A percentile compares a stretch with the other conserved stretches of the same genome.
Conservation (phyloP, 2,113 vertebrate genomes). For the Chloropsis cyanopogon region DNA sequence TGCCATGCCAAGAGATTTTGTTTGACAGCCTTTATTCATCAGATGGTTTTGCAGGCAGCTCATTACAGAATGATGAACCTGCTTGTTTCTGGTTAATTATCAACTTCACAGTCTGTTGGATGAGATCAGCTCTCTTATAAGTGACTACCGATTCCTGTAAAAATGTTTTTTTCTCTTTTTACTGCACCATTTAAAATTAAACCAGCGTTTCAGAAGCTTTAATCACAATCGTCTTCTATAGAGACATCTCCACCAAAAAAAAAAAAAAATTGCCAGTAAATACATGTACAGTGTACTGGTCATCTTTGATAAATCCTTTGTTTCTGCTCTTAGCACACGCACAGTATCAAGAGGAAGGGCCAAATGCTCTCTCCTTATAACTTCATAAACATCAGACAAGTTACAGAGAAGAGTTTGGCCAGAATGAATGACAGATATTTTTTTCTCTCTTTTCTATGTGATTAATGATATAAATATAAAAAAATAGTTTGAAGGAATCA, state of each 20-base stretch:
- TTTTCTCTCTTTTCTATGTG: neutral
- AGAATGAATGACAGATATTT: neutral
- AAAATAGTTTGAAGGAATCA: neutral
- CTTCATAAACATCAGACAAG: neutral
- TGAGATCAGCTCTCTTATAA: neutral
- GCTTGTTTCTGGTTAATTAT: slow-evolving; percentile 39
- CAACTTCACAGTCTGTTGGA: neutral
- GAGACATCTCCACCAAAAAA: neutral
- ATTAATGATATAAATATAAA: neutral
- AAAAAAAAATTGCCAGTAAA: neutral
- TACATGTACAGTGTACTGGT: neutral
- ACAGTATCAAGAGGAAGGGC: neutral
- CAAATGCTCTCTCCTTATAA: neutral
- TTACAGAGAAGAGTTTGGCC: neutral
- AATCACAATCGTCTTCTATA: neutral
- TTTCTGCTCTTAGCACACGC: neutral
- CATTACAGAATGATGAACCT: slow-evolving; percentile 59
- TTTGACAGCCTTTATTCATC: slow-evolving; percentile 48
- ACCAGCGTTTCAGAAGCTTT: neutral
- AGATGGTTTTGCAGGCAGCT: slow-evolving; percentile 33
- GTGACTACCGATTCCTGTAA: neutral
- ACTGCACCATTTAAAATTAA: neutral
- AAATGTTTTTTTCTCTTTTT: neutral
- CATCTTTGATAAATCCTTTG: neutral
- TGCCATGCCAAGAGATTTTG: neutral